phyloP scores from a whole-genome alignment of 2,797 vertebrate genomes.

The Silurus lanzhouensis region DNA sequence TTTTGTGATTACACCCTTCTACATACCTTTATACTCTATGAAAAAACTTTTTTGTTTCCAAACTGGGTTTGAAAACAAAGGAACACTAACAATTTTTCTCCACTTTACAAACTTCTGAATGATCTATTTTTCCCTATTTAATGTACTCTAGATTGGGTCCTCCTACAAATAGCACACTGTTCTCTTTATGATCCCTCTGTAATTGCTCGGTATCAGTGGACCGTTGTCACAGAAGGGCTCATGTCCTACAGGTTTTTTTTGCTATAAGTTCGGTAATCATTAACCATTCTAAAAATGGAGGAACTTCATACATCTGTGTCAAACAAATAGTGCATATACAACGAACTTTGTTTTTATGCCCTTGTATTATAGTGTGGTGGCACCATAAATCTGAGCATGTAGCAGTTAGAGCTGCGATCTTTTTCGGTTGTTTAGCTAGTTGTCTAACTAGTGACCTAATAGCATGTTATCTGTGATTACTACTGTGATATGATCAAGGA shows the following conservation, averaged over 20 bases:
- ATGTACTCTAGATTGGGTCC: slow-evolving; percentile 49
- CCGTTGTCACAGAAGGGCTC: slow-evolving; percentile 43
- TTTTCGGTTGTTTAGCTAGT: not conserved
- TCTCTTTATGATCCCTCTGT: slow-evolving; percentile 50
- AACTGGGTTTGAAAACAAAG: slow-evolving; percentile 46
- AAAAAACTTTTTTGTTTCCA: not conserved
- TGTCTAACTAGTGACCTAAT: not conserved
- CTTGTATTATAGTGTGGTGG: not conserved
- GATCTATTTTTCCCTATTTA: slow-evolving; percentile 60
- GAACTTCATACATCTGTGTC: slow-evolving; percentile 44
- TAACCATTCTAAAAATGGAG: slow-evolving; percentile 46
- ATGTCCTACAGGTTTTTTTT: slow-evolving; percentile 49
- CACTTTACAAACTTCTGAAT: slow-evolving; percentile 38
- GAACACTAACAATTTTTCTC: slow-evolving; percentile 16
- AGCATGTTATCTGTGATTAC: not conserved
- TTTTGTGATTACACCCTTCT: no score
- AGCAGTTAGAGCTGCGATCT: not conserved
- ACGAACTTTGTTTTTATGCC: no score
- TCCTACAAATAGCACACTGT: slow-evolving; percentile 56
- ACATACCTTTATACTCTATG: no score
- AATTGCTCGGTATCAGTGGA: slow-evolving; percentile 46
- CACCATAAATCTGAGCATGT: not conserved
- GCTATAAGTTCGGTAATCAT: slow-evolving; percentile 41
- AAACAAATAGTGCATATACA: slow-evolving; percentile 31
- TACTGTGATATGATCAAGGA: not conserved